Base-by-base conservation (phyloP, 2,797 vertebrate genomes). In the Sebastes aleutianus region DNA sequence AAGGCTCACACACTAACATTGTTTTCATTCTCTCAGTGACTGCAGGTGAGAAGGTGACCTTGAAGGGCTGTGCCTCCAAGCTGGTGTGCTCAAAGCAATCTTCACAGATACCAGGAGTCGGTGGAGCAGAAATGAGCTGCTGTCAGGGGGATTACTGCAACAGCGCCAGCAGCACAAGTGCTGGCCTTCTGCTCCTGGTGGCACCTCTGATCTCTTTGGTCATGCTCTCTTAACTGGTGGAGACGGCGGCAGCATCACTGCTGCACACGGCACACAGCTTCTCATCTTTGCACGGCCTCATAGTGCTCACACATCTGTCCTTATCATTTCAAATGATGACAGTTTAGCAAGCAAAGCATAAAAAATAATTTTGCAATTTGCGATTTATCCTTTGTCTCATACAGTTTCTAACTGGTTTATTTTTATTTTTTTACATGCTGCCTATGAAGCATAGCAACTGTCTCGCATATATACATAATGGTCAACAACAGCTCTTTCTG, bases 121-220 rank as follows among this genome's bases (percentile, higher is more conserved):
- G 13, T 0, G 53, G 3, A 32, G 14, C 2, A 0, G 2, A 62
- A 0, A 1, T 79, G 1, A 70, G 1, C 34, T 92, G 92, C 79
- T 92, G 93, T 66, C 27, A 89, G 64, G 90, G 88, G 1, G 2
- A 92, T 70, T 50, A 24, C 63, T 93, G 93, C 79, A 93, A 95
- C 85, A 66, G 82, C 0, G 86, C 66, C 66, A 65, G 8, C 36
- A 76, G 75, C 67, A 50, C 56, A 6, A 27, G 70, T 1, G 78
- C 70, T 4, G 50, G 71, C 13, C 68, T 90, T 24, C 67, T 91
- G 70, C 85, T 93, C 4, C 67, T 93, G 57, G 16, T 80, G 64
- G 36, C 79, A 9, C 73, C 85, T 0, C 68, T 94, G 31, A 13
- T 90, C 2, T 79, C 71, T 63, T 10, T 86, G 29, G 10, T 69